Conservation (phyloP, 1,140 invertebrate genomes). For the Latrodectus geometricus region DNA sequence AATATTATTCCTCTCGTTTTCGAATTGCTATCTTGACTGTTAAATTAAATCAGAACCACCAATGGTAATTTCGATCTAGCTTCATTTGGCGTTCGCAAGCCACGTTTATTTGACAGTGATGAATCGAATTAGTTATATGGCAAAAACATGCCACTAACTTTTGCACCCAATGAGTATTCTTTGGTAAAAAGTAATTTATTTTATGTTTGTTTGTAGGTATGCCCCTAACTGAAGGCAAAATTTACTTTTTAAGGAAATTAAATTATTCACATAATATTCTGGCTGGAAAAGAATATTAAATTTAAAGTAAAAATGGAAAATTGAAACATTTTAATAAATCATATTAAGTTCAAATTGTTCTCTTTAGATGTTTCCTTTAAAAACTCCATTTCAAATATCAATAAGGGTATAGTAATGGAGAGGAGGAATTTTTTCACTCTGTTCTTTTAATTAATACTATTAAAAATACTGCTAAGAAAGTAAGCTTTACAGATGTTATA, state of each 20-base stretch:
- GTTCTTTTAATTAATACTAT: too few species aligned
- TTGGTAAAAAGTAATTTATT: conserved; percentile 47
- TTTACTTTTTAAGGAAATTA: neutral
- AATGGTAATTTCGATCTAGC: conserved; percentile 12
- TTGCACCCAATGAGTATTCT: neutral
- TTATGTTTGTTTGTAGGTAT: conserved; percentile 17
- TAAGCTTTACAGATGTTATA: too few species aligned
- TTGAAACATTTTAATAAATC: too few species aligned
- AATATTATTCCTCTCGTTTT: too few species aligned
- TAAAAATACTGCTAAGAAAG: too few species aligned
- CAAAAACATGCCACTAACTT: conserved; percentile 24
- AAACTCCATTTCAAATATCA: too few species aligned
- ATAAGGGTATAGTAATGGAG: too few species aligned
- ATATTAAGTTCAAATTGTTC: too few species aligned
- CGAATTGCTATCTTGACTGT: conserved; percentile 3
- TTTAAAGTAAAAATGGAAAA: neutral
- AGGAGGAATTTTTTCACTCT: too few species aligned
- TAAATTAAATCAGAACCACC: conserved; percentile 13
- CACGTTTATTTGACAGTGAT: conserved; percentile 44
- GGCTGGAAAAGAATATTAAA: neutral
- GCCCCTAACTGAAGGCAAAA: neutral
- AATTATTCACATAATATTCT: neutral
- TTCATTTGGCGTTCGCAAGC: conserved; percentile 19
- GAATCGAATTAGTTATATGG: conserved; percentile 50
- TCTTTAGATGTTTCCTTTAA: too few species aligned